Percentiles rank a stretch among this genome's conserved stretches.
phyloP scores from a whole-genome alignment of 1,140 invertebrate species.

The Palaemon carinicauda region DNA sequence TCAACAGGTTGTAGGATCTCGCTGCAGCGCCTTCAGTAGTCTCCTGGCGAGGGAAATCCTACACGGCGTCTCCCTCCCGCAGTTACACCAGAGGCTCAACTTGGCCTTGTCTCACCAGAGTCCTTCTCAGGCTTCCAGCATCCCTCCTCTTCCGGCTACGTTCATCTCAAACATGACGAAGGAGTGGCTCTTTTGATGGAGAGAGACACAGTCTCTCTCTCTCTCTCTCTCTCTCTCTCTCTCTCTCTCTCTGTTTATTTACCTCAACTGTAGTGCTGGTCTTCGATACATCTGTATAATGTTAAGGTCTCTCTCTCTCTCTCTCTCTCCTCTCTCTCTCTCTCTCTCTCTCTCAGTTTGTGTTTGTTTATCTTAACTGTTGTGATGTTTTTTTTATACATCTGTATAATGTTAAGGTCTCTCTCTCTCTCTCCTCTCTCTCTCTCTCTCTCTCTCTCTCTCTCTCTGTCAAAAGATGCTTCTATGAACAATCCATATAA shows the following conservation, averaged over 20 bases:
- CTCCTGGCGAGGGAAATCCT: conserved; percentile 33
- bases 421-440: too few relatives aligned
- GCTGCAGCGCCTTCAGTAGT: conserved; percentile 28
- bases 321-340: not conserved
- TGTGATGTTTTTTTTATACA: too few relatives aligned
- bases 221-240: not conserved
- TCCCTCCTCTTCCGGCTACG: not conserved
- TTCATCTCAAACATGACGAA: conserved; percentile 1
- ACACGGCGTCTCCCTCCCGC: conserved; percentile 30
- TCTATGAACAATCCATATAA: too few relatives aligned
- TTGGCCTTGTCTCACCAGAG: not conserved
- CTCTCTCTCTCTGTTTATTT: not conserved
- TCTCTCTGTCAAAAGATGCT: too few relatives aligned
- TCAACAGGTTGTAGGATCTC: conserved; percentile 35
- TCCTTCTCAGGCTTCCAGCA: not conserved
- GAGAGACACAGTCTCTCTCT: not conserved
- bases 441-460: too few relatives aligned
- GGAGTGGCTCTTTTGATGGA: conserved; percentile 29
- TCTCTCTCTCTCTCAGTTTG: not conserved
- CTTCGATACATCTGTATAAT: too few relatives aligned
- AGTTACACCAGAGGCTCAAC: conserved; percentile 40
- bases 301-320: conserved; percentile 2
- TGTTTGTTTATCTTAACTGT: not conserved
- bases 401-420: too few relatives aligned
- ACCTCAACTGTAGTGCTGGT: too few relatives aligned